Base-by-base conservation (phyloP, 2,113 vertebrate species). In the Mionectes macconnelli region DNA sequence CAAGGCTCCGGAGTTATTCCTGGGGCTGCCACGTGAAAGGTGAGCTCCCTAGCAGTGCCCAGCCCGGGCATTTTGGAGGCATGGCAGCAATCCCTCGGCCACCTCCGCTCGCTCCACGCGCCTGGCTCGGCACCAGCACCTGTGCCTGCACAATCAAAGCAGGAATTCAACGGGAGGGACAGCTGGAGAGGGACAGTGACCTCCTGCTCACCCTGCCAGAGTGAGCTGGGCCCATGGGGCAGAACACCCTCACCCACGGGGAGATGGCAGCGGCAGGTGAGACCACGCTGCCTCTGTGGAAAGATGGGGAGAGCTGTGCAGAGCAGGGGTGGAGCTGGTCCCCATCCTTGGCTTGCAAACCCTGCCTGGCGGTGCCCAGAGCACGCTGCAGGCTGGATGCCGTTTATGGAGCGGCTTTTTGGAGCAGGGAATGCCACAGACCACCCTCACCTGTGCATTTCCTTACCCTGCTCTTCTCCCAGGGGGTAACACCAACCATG, bases 351-450 rank as follows among this genome's bases (percentile, higher is more conserved):
- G 28, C 40, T 31, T 15, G n/a, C 35, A 39, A 25, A 24, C 67
- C n/a, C 55, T 35, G 69, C 12, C n/a, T 10, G 4, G 3, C 0
- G 1, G 22, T 35, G 47, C 33, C 69, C 17, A 0, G 2, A 39
- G 77, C 20, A 18, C 2, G 0, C 49, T 25, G 47, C 62, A 14
- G 52, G 44, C 53, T 40, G 70, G 40, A 23, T 63, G 49, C 6
- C 60, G 23, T 53, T 57, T 8, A 4, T 0, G 2, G 56, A 42
- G 68, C 80, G 35, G 50, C 31, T 33, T 40, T 20, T 55, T 1
- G 4, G 49, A 40, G 8, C 50, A 78, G n/a, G 21, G 28, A 50
- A 70, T 14, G 33, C 63, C 20, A 4, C 25, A 57, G 28, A 39
- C 4, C 8, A 0, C 14, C 4, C 40, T 47, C 7, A 2, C 50